Percentiles rank a stretch among this genome's conserved stretches.
Conservation (phyloP, 2,888 invertebrate genomes). For the Sisyra nigra region DNA sequence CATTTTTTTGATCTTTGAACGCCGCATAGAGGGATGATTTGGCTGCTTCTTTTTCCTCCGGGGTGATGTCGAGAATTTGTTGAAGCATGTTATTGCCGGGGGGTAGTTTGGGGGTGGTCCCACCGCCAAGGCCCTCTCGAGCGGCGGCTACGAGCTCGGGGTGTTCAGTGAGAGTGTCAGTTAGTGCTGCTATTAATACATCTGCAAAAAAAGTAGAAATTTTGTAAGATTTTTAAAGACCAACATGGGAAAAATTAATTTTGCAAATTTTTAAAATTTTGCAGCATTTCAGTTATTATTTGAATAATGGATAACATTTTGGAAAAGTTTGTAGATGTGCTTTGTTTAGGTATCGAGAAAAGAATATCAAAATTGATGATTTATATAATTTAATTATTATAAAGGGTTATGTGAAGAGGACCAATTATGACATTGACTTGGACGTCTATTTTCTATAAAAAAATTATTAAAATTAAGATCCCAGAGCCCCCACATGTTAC, state of each 20-base stretch:
- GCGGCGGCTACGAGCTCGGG: constrained; percentile 45
- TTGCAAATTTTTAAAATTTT: neutral
- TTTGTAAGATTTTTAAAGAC: neutral
- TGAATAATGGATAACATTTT: neutral
- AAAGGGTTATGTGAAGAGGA: no score
- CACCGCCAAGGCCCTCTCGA: constrained; percentile 31
- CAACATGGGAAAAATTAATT: neutral
- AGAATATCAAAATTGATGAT: neutral
- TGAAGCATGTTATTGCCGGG: constrained; percentile 28
- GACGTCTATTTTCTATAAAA: no score
- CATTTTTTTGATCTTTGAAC: constrained; percentile 31
- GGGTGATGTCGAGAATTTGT: constrained; percentile 33
- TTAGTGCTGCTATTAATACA: constrained; percentile 55
- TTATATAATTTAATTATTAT: no score
- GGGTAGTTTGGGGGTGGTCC: constrained; percentile 13
- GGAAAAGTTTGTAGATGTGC: neutral
- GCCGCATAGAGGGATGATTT: constrained; percentile 29
- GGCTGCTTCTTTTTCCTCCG: constrained; percentile 31
- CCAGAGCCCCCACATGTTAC: no score
- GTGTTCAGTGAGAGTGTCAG: constrained; percentile 57
- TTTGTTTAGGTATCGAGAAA: neutral
- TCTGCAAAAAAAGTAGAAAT: constrained; percentile 29
- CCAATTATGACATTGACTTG: no score
- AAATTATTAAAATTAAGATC: no score
- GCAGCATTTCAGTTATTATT: neutral